Conservation (phyloP, 2,797 vertebrate species). For the Falco berigora region DNA sequence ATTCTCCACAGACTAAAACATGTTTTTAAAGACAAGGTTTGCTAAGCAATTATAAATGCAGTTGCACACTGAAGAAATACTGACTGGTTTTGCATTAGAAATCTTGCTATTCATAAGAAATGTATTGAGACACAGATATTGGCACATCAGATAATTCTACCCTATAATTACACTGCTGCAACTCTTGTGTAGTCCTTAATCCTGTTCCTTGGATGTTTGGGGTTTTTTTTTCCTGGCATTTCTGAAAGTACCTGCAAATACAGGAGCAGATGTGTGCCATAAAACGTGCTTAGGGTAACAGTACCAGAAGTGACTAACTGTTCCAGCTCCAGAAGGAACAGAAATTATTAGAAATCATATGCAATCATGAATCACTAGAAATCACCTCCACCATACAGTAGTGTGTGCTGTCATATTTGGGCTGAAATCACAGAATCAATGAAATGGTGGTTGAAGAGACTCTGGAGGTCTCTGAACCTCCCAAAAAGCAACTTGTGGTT, state of each 20-base stretch:
- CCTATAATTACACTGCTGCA: neutral
- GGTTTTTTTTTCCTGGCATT: neutral
- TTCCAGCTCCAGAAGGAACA: neutral
- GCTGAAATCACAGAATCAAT: neutral
- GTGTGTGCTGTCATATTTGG: neutral
- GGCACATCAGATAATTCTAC: neutral
- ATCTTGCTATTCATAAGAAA: neutral
- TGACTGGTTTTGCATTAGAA: neutral
- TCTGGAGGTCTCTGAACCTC: neutral
- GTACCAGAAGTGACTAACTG: neutral
- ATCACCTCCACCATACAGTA: neutral
- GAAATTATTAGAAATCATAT: no score
- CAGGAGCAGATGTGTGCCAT: neutral
- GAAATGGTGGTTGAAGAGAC: neutral
- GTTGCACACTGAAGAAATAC: neutral
- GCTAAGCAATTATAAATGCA: neutral
- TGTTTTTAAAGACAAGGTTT: neutral
- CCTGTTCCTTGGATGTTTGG: neutral
- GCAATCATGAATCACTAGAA: neutral
- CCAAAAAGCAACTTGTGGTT: neutral
- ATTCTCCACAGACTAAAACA: neutral
- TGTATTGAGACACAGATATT: neutral
- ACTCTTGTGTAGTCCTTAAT: neutral
- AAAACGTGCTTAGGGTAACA: neutral
- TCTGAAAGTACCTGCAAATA: neutral